These are phyloP conservation scores for Melanostigma gelatinosum DNA, from an alignment of 2,113 vertebrate species.

Conservation along the genomic window DNA sequence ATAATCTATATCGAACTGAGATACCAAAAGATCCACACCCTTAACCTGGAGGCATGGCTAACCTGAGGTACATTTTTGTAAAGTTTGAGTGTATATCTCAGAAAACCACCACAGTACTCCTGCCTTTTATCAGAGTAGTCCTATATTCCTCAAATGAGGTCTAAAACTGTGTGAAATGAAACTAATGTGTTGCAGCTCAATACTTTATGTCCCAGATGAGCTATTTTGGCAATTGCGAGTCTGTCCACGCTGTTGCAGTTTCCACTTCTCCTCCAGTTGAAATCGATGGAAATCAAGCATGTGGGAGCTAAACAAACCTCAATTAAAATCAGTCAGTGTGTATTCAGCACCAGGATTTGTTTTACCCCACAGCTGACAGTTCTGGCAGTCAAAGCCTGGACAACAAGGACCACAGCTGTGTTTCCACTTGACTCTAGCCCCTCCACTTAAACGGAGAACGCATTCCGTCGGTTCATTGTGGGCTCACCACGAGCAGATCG, in stretches of 20 bases:
- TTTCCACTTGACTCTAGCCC: constrained; percentile 48
- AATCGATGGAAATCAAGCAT: constrained; percentile 48
- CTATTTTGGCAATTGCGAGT: background rate
- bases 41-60: background rate
- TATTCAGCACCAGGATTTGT: constrained; percentile 48
- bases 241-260: constrained; percentile 27
- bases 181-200: background rate
- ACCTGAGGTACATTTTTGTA: background rate
- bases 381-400: constrained; percentile 51
- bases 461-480: constrained; percentile 32
- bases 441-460: constrained; percentile 17
- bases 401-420: constrained; percentile 67
- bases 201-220: background rate
- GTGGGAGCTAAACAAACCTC: constrained; percentile 60
- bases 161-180: background rate
- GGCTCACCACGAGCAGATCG: constrained; percentile 37
- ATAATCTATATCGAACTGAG: background rate
- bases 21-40: background rate
- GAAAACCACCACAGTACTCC: background rate
- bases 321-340: constrained; percentile 39
- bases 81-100: background rate
- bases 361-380: constrained; percentile 55
- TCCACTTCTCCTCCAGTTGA: constrained; percentile 49
- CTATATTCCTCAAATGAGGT: background rate
- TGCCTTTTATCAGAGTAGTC: background rate